These are phyloP conservation scores for Lysandra coridon DNA, from an alignment of 2,888 invertebrate species.

Conservation along the genomic window DNA sequence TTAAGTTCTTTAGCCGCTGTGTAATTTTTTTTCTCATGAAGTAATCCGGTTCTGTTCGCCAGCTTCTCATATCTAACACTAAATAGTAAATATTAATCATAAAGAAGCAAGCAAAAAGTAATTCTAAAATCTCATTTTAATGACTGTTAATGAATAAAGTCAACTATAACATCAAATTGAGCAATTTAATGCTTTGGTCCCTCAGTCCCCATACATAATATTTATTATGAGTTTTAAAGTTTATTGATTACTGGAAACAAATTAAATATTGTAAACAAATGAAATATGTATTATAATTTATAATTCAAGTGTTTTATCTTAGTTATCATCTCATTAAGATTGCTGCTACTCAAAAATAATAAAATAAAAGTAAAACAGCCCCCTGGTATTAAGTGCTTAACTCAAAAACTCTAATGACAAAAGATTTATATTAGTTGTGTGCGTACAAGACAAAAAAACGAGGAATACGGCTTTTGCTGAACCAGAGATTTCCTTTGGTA, in stretches of 20 bases:
- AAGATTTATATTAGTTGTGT: not conserved
- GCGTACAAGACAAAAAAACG: too few species aligned
- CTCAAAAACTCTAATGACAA: not conserved
- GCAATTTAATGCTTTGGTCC: not conserved
- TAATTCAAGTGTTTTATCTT: too few species aligned
- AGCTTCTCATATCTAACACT: not conserved
- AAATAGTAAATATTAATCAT: not conserved
- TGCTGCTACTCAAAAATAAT: too few species aligned
- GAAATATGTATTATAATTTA: too few species aligned
- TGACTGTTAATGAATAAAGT: not conserved
- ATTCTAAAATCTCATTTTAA: not conserved
- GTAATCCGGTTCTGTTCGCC: too few species aligned
- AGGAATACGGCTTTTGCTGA: too few species aligned
- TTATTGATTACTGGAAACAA: not conserved
- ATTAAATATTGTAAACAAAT: too few species aligned
- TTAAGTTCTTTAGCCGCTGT: too few species aligned
- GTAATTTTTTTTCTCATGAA: too few species aligned
- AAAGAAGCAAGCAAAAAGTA: not conserved
- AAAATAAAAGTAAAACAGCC: too few species aligned
- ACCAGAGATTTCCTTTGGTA: too few species aligned
- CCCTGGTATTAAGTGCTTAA: not conserved
- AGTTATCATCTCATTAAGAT: too few species aligned
- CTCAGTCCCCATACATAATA: not conserved
- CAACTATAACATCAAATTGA: not conserved
- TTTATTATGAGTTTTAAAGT: conserved; percentile 4